Base-by-base conservation (phyloP, 2,888 invertebrate species). In the Microplitis manilae region DNA sequence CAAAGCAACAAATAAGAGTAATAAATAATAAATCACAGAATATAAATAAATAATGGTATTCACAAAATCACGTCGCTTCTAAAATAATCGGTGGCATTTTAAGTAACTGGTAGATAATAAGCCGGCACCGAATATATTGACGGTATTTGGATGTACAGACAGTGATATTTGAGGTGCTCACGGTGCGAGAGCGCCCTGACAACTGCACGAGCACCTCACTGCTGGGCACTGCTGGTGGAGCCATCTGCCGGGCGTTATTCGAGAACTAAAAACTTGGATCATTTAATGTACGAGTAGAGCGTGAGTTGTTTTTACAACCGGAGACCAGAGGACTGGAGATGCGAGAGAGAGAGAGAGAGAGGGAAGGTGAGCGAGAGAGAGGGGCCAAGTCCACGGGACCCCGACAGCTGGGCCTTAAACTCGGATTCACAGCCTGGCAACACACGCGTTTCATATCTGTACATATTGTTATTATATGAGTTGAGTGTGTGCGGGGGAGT, bases 171-270 rank as follows among this genome's bases (percentile, higher is more conserved):
- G 75, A 89, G 91, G 91, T 92, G 93, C 92, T 92, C 91, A 91
- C 89, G 86, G 86, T 92, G 92, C 92, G 92, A 92, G 92, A 91
- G 92, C 92, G 92, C 93, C 92, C 91, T 92, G 92, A 91, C 91
- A 92, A 91, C 92, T 92, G 92, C 90, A 91, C 91, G 91, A 92
- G 92, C 92, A 92, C 91, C 91, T 91, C 91, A 91, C 86, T 86
- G 89, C 91, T 91, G 92, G 92, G 91, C 91, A 91, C 91, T 92
- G 91, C 91, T 91, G 91, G 92, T 92, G 92, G 92, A 92, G 92
- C 92, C 93, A 92, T 92, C 92, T 92, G 91, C 92, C 85, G 89
- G 87, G 83, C 82, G 85, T 83, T 84, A 86, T 85, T 85, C 79
- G 79, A 79, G 79, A 77, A 70, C 65, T 62, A 61, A 64, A 68